Conservation (phyloP, 2,113 vertebrate species). For the Crotalus viridis region DNA sequence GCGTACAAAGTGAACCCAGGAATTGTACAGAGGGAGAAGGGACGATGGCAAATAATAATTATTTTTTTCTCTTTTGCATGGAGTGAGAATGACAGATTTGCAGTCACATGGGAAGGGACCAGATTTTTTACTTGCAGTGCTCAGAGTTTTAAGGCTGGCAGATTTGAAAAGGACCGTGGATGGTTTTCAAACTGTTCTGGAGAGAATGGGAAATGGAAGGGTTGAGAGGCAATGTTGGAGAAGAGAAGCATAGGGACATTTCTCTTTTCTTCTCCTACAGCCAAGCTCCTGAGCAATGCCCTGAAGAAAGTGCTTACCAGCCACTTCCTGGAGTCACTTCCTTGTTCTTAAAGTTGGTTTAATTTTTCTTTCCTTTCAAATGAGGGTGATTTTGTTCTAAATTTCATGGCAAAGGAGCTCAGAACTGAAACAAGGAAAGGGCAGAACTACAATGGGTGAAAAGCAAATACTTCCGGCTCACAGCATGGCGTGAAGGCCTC, state of each 20-base stretch:
- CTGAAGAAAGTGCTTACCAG: not conserved
- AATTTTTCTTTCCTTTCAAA: not conserved
- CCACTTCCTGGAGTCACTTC: constrained; percentile 16
- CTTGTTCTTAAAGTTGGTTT: not conserved
- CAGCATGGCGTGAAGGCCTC: not conserved
- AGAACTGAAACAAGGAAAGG: not conserved
- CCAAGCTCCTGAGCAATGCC: not conserved
- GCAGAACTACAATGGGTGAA: not conserved
- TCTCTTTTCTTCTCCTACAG: not conserved
- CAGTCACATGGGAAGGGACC: not conserved
- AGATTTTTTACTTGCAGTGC: not conserved
- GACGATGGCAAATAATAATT: not conserved
- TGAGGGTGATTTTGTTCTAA: not conserved
- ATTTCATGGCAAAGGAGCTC: not conserved
- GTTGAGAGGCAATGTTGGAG: not conserved
- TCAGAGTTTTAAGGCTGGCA: not conserved
- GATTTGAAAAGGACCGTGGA: not conserved
- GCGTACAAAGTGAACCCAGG: not conserved
- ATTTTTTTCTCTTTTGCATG: not conserved
- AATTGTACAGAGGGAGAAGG: not conserved
- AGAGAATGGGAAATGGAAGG: not conserved
- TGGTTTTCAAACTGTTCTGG: not conserved
- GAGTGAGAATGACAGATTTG: not conserved
- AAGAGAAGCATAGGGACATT: not conserved
- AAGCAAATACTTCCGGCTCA: not conserved